phyloP scores from a whole-genome alignment of 2,113 vertebrate species.

The Lepidiolamprologus cunningtoni region DNA sequence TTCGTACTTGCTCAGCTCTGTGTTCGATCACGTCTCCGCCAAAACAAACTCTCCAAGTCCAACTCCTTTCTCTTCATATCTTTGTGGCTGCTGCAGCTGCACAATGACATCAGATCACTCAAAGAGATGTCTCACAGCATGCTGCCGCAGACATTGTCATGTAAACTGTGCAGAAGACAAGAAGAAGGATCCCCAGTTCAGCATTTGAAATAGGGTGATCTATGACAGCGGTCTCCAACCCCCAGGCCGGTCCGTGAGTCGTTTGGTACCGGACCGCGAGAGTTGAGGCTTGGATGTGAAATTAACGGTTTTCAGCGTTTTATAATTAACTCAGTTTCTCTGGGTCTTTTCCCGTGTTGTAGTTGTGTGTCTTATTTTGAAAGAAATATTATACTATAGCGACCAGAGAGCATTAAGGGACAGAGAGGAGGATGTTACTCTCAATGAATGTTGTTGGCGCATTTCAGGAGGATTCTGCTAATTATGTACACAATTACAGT shows the following conservation, averaged over 20 bases:
- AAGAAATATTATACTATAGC: not conserved
- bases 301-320: not conserved
- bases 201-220: not conserved
- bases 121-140: not conserved
- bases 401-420: not conserved
- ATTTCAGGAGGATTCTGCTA: not conserved
- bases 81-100: constrained; percentile 13
- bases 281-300: not conserved
- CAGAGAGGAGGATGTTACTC: not conserved
- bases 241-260: not conserved
- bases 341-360: not conserved
- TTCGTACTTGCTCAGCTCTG: constrained; percentile 2
- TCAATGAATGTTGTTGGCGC: not conserved
- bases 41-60: constrained; percentile 33
- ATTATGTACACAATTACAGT: not conserved
- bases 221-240: not conserved
- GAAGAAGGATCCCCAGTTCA: not conserved
- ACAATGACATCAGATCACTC: constrained; percentile 18
- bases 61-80: not conserved
- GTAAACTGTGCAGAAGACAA: not conserved
- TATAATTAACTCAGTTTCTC: not conserved
- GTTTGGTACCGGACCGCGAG: not conserved
- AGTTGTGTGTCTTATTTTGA: not conserved
- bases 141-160: not conserved
- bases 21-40: not conserved